Evolutionary conservation across 1,140 invertebrate genomes (phyloP).

Genomic region (Aphaenogaster ashmeadi): DNA sequence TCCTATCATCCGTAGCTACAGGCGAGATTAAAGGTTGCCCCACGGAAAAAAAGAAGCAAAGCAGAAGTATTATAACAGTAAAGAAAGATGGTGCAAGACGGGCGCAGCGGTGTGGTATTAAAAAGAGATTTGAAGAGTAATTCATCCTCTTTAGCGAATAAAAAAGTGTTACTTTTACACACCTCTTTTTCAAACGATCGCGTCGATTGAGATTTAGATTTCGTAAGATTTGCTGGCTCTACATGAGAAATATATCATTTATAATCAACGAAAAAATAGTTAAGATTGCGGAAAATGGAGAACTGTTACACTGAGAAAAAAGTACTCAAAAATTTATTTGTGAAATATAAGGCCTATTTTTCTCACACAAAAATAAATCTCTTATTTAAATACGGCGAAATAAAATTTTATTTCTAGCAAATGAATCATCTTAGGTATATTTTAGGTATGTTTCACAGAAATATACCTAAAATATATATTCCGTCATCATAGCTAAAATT

Average conservation of each 20-base stretch:
- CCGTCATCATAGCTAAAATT: too few species aligned
- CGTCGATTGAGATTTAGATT: background rate
- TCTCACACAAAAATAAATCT: too few species aligned
- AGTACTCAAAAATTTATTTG: too few species aligned
- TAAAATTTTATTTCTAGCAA: too few species aligned
- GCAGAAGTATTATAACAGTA: background rate
- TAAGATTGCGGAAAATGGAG: too few species aligned
- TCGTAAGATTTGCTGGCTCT: background rate
- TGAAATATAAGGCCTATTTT: too few species aligned
- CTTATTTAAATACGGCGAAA: too few species aligned
- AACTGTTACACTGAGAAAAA: background rate
- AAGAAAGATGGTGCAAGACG: background rate
- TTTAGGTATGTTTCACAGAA: too few species aligned
- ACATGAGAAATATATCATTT: background rate
- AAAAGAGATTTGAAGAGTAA: slow-evolving; percentile 18
- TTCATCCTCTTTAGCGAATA: background rate
- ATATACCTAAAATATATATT: too few species aligned
- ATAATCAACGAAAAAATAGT: background rate
- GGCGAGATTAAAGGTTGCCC: slow-evolving; percentile 49
- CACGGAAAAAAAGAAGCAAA: background rate
- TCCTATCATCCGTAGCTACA: slow-evolving; percentile 49
- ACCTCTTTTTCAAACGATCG: background rate
- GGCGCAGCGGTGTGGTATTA: background rate
- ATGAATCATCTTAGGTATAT: too few species aligned
- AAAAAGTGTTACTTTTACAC: background rate